Evolutionary conservation across 2,113 vertebrate species (phyloP), one percentile per base, ranked within the genome.

Genomic region (Camelus bactrianus): DNA sequence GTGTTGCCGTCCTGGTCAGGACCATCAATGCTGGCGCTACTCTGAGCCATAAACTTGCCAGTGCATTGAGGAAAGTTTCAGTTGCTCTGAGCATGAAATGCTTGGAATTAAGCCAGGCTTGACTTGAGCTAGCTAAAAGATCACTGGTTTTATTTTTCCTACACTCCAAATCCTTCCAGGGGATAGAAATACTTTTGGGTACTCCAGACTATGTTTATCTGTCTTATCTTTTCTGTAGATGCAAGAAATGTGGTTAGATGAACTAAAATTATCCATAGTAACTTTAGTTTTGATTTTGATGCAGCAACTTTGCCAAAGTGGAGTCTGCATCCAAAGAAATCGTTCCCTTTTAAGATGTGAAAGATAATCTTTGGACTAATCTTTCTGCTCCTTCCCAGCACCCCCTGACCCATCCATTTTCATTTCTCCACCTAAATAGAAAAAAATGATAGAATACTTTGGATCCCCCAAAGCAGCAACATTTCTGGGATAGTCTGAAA

Each of bases 361-460:
- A 96, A 77, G 19, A 22, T 62, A 26, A 46, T 28, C 30, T 80
- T 69, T n/a, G 5, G 22, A 52, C 32, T 32, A 38, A 73, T 62
- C 42, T 58, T 97, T n/a, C 26, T 67, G 54, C 0, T 72, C 54
- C 32, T 89, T 72, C 10, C 38, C 38, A 56, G 73, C 8, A 8
- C 1, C 42, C 38, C 14, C 9, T 19, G 38, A 19, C 22, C 26
- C 16, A 17, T 10, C 32, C 32, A 82, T 93, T 81, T 96, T 69
- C 38, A 82, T 87, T 85, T 95, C 60, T 69, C 35, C 4, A 84
- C 9, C 9, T 65, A 3, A 32, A 60, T 77, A 94, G 84, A 67
- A 96, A 94, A 72, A 95, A 89, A 56, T 56, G 17, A 17, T 50
- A 60, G 64, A 94, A 83, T 84, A 90, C 42, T 84, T 83, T 80